Conservation (phyloP, 1,140 invertebrate genomes). For the Monochamus saltuarius region DNA sequence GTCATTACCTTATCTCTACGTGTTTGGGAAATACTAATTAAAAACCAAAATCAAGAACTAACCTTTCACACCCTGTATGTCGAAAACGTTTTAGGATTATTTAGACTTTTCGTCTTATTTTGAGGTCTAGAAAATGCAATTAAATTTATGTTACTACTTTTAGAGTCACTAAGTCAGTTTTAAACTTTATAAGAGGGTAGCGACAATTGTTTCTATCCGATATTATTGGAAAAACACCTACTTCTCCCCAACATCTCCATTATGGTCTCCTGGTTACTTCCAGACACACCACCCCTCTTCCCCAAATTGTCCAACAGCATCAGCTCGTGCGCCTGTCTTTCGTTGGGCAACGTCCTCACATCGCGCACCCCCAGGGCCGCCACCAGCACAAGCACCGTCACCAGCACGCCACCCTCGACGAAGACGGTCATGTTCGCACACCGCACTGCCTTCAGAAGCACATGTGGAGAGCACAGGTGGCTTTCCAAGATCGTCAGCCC, state of each 20-base stretch:
- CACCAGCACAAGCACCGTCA: conserved; percentile 27
- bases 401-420: conserved; percentile 18
- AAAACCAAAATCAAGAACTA: too few species aligned
- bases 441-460: conserved; percentile 19
- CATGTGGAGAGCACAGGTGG: background rate
- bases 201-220: background rate
- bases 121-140: too few species aligned
- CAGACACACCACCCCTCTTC: conserved; percentile 54
- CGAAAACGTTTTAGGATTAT: too few species aligned
- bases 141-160: too few species aligned
- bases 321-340: conserved; percentile 71
- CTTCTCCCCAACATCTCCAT: conserved; percentile 82
- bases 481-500: conserved; percentile 18
- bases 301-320: conserved; percentile 70
- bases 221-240: conserved; percentile 56
- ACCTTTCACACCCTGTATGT: too few species aligned
- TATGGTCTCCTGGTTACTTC: conserved; percentile 66
- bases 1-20: too few species aligned
- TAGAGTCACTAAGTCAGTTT: background rate
- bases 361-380: conserved; percentile 33
- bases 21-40: too few species aligned
- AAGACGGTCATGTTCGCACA: conserved; percentile 18
- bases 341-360: conserved; percentile 54
- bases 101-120: too few species aligned
- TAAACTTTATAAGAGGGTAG: background rate